These are phyloP conservation scores for Bugula neritina DNA, from an alignment of 2,888 invertebrate species.

Conservation along the genomic window DNA sequence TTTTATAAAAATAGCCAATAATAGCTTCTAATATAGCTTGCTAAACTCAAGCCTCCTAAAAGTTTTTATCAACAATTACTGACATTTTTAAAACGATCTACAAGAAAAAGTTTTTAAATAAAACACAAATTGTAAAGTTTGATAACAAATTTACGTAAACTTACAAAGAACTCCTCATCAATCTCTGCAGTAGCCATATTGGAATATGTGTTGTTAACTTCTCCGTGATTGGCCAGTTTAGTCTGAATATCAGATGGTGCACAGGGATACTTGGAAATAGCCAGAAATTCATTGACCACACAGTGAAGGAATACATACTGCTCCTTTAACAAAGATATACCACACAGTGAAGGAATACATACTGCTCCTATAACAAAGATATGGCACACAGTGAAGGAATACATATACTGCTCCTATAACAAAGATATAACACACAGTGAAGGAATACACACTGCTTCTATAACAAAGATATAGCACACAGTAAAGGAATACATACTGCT, in stretches of 20 bases:
- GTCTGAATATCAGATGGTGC: not conserved
- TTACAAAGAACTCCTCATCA: not conserved
- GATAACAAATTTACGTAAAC: not conserved
- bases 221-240: not conserved
- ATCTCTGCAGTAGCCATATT: not conserved
- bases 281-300: not conserved
- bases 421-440: not conserved
- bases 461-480: not conserved
- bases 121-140: no score
- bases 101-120: no score
- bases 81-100: no score
- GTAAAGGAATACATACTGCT: no score
- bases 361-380: not conserved
- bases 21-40: no score
- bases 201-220: not conserved
- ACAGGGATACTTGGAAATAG: not conserved
- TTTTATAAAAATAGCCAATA: no score
- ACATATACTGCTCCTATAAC: no score
- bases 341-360: not conserved
- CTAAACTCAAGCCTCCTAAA: no score
- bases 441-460: constrained; percentile 13
- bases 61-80: no score
- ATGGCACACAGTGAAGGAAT: no score
- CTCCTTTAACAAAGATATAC: not conserved
- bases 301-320: constrained; percentile 6